Conservation (phyloP, 2,113 vertebrate species). For the Apodemus speciosus region DNA sequence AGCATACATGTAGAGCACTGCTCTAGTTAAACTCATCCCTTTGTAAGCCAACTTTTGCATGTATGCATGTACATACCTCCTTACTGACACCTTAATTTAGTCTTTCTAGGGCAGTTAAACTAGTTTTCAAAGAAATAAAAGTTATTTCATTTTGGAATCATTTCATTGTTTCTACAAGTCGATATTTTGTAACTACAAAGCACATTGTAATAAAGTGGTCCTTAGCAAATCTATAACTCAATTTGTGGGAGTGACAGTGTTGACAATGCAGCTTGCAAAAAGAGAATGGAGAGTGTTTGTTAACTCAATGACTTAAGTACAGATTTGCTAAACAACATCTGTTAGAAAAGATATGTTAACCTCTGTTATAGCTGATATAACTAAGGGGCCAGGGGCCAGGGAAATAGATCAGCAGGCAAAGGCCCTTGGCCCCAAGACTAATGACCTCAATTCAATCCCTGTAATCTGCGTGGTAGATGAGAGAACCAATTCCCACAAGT, state of each 20-base stretch:
- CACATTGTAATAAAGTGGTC: conserved; percentile 24
- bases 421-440: neutral
- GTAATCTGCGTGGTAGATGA: too few relatives aligned
- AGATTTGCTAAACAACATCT: conserved; percentile 20
- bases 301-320: neutral
- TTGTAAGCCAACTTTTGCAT: too few relatives aligned
- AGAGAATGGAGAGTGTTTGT: neutral
- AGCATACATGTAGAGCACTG: neutral
- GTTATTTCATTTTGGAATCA: conserved; percentile 37
- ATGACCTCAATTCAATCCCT: neutral
- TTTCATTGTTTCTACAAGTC: conserved; percentile 2
- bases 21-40: neutral
- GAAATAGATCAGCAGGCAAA: neutral
- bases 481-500: neutral
- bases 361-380: neutral
- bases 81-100: neutral
- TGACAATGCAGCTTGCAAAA: neutral
- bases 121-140: conserved; percentile 31
- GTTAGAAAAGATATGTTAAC: conserved; percentile 27
- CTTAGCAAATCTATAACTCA: conserved; percentile 8
- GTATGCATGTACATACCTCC: neutral
- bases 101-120: conserved; percentile 37
- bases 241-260: neutral
- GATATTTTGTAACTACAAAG: conserved; percentile 26
- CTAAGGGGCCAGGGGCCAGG: neutral